Conservation (phyloP, 2,888 invertebrate genomes). For the Craniophora ligustri region DNA sequence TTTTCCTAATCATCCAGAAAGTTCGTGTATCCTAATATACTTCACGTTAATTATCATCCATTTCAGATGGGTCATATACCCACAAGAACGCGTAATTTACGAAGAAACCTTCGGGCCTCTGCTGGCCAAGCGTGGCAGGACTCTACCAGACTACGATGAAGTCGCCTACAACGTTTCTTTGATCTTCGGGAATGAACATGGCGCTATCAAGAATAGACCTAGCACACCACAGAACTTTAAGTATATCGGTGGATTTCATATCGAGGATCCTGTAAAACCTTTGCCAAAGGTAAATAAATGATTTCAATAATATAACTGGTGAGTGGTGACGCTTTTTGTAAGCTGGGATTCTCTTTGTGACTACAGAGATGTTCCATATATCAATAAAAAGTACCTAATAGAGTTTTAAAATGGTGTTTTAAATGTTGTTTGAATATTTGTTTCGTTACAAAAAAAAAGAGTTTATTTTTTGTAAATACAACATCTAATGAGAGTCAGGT, state of each 20-base stretch:
- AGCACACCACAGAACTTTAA: conserved; percentile 67
- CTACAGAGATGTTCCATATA: too few species aligned
- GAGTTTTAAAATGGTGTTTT: too few species aligned
- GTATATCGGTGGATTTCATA: conserved; percentile 72
- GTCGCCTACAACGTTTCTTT: conserved; percentile 67
- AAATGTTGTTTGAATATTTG: too few species aligned
- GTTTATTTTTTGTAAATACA: too few species aligned
- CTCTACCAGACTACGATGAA: conserved; percentile 58
- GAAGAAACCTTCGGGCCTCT: conserved; percentile 56
- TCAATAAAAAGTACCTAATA: too few species aligned
- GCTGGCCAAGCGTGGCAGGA: conserved; percentile 54
- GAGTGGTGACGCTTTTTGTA: too few species aligned
- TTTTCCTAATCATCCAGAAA: too few species aligned
- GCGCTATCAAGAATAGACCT: conserved; percentile 58
- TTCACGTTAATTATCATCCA: not conserved
- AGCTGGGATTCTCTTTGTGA: too few species aligned
- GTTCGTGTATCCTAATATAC: too few species aligned
- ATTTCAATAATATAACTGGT: too few species aligned
- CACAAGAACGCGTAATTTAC: conserved; percentile 49
- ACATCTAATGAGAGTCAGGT: too few species aligned
- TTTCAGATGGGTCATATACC: conserved; percentile 40
- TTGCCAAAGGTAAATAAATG: conserved; percentile 65
- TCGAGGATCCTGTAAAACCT: conserved; percentile 62
- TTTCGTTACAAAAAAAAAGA: too few species aligned
- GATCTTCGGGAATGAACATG: conserved; percentile 69